Percentiles rank a stretch among this genome's conserved stretches.
Evolutionary conservation across 2,888 invertebrate species (phyloP).

Genomic region (Leptarthrus brevirostris): DNA sequence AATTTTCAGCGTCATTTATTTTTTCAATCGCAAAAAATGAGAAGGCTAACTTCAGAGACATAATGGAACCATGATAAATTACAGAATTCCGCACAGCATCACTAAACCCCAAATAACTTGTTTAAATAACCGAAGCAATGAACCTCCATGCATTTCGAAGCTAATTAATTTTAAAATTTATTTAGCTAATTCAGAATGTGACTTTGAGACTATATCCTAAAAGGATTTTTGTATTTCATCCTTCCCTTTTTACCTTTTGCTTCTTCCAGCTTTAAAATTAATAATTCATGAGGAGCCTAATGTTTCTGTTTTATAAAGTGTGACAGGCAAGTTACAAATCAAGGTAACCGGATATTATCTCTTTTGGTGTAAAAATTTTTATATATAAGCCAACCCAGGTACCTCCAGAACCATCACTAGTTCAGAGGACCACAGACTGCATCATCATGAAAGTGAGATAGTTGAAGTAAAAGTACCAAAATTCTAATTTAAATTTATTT

Average conservation of each 20-base stretch:
- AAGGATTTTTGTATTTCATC: background rate
- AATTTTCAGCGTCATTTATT: no score
- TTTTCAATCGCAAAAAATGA: no score
- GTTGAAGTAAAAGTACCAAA: background rate
- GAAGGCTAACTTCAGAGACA: no score
- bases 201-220: no score
- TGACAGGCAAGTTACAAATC: background rate
- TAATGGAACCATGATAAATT: no score
- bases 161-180: no score
- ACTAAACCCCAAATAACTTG: no score
- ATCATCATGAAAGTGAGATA: slow-evolving; percentile 32
- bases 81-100: no score
- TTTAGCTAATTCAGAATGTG: no score
- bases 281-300: slow-evolving; percentile 29
- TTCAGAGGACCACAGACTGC: background rate
- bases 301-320: background rate
- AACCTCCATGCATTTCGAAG: no score
- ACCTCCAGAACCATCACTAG: background rate
- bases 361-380: slow-evolving; percentile 1
- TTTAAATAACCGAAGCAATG: no score
- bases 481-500: background rate
- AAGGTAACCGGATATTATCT: slow-evolving; percentile 4
- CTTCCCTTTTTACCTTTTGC: background rate
- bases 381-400: slow-evolving; percentile 1
- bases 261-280: background rate